phyloP scores from a whole-genome alignment of 2,888 invertebrate genomes.

The Aphidoletes aphidimyza region DNA sequence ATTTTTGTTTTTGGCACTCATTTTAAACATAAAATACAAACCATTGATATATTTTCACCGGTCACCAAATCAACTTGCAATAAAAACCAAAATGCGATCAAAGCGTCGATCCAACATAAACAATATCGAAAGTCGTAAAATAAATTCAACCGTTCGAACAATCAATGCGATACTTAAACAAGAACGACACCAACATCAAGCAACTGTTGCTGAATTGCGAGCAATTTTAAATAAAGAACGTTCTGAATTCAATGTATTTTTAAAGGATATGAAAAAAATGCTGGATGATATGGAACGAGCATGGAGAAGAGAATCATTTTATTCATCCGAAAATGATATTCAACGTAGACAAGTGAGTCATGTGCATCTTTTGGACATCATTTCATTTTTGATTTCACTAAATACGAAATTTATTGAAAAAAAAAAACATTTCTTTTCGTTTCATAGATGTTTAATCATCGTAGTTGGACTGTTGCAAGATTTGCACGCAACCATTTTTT shows the following conservation, averaged over 20 bases:
- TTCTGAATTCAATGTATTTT: background rate
- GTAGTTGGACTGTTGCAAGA: background rate
- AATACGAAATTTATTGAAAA: background rate
- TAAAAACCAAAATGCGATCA: background rate
- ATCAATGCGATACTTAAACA: background rate
- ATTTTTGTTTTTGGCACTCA: background rate
- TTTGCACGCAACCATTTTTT: background rate
- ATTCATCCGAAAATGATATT: background rate
- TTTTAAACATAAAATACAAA: too few species aligned
- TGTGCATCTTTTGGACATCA: background rate
- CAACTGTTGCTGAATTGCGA: background rate
- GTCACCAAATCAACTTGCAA: background rate
- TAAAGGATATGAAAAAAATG: conserved; percentile 8
- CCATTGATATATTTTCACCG: too few species aligned
- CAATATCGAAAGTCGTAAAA: background rate
- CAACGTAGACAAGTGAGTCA: background rate
- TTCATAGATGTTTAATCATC: background rate
- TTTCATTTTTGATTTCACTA: background rate
- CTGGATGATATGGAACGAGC: background rate
- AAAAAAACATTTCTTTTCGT: background rate
- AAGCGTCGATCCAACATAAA: background rate
- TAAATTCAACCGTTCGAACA: background rate
- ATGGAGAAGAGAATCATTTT: background rate
- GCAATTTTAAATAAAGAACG: background rate
- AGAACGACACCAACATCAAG: background rate